These are phyloP conservation scores for Tetragnatha montana DNA, from an alignment of 2,888 invertebrate genomes.

Conservation along the genomic window DNA sequence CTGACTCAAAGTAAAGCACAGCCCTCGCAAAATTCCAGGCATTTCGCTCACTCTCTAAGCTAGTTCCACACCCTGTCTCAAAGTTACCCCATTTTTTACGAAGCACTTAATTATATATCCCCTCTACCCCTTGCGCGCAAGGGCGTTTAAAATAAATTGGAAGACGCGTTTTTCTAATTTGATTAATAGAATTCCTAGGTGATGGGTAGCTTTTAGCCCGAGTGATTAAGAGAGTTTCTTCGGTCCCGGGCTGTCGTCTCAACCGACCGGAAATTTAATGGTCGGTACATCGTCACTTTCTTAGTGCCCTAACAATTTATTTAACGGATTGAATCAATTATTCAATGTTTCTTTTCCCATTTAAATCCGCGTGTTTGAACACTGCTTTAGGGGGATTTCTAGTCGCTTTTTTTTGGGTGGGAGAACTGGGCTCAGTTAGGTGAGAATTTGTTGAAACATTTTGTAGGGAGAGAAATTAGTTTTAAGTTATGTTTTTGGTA, in stretches of 20 bases:
- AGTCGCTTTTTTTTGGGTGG: neutral
- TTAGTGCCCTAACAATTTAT: constrained; percentile 15
- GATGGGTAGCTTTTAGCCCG: neutral
- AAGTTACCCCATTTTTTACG: constrained; percentile 5
- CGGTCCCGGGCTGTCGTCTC: neutral
- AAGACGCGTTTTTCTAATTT: constrained; percentile 43
- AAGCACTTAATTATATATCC: neutral
- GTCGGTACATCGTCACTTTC: neutral
- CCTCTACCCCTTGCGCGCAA: neutral
- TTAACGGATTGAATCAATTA: constrained; percentile 21
- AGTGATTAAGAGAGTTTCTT: constrained; percentile 26
- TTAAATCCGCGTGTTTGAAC: neutral
- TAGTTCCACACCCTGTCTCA: neutral
- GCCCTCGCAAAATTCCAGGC: neutral
- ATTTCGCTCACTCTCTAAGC: neutral
- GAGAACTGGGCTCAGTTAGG: neutral
- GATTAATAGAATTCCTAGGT: constrained; percentile 32
- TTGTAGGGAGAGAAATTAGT: neutral
- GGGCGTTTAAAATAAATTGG: constrained; percentile 15
- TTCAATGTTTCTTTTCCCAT: neutral
- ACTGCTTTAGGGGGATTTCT: neutral
- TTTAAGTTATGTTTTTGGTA: too few relatives aligned
- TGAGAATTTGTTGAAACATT: neutral
- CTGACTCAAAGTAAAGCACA: neutral
- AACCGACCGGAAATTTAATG: constrained; percentile 16